A percentile compares a stretch with the other conserved stretches of the same genome.
Evolutionary conservation across 2,888 invertebrate genomes (phyloP).

Genomic region (Microctonus aethiopoides): DNA sequence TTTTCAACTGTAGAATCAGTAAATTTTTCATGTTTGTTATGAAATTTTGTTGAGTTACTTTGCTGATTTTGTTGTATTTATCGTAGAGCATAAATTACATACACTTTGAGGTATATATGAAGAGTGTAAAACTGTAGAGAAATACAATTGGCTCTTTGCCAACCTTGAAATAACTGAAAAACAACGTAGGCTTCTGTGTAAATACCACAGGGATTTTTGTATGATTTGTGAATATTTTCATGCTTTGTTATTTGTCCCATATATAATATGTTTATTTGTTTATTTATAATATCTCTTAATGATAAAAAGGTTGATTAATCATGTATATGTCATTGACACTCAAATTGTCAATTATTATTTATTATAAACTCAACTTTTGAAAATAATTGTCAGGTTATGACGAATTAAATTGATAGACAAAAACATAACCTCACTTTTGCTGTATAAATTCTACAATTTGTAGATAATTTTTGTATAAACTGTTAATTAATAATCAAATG

Average conservation of each 20-base stretch:
- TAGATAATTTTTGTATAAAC: too few species aligned
- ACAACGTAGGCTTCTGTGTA: not conserved
- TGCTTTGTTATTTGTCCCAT: not conserved
- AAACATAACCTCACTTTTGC: too few species aligned
- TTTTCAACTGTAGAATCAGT: too few species aligned
- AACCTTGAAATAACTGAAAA: constrained; percentile 46
- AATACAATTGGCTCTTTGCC: constrained; percentile 43
- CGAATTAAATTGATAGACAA: too few species aligned
- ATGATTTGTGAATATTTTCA: not conserved
- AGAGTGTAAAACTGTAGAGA: too few species aligned
- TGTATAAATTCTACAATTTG: too few species aligned
- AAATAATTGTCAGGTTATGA: too few species aligned
- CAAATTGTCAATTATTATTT: not conserved
- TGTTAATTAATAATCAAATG: too few species aligned
- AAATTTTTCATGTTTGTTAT: too few species aligned
- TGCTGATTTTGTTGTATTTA: not conserved
- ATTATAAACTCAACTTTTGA: too few species aligned
- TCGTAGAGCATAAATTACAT: not conserved
- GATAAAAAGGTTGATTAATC: not conserved
- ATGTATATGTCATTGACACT: not conserved
- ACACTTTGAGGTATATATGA: not conserved
- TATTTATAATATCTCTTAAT: too few species aligned
- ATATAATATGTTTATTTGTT: not conserved
- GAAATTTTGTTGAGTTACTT: not conserved
- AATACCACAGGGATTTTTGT: not conserved